Percentiles rank a stretch among this genome's conserved stretches.
Conservation (phyloP, 2,797 vertebrate genomes). For the Schizopygopsis malacanthus region DNA sequence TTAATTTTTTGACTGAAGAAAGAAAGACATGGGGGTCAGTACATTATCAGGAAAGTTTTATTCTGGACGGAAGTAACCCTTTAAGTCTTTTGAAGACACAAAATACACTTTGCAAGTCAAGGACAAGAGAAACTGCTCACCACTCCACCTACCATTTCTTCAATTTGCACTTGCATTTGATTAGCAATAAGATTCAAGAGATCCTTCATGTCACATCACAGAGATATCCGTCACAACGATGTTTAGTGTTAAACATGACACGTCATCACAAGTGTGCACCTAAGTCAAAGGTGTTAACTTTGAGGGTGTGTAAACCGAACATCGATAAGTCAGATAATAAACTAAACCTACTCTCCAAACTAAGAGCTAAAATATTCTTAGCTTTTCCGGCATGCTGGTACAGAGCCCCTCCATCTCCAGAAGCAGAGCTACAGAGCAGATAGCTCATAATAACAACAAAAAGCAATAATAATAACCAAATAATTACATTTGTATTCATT, state of each 20-base stretch:
- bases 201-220: not conserved
- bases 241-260: not conserved
- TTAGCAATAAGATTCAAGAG: conserved; percentile 12
- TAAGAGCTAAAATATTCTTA: not conserved
- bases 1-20: not conserved
- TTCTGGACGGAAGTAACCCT: too few relatives aligned
- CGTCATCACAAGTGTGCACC: not conserved
- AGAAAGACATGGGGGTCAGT: too few relatives aligned
- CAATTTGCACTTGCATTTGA: not conserved
- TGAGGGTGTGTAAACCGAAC: not conserved
- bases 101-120: not conserved
- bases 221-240: not conserved
- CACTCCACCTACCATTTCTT: not conserved
- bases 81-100: not conserved
- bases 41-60: not conserved
- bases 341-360: not conserved
- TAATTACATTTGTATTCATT: too few relatives aligned
- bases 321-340: not conserved
- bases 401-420: too few relatives aligned
- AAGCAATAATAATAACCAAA: too few relatives aligned
- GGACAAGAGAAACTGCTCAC: not conserved
- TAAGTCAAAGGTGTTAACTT: not conserved
- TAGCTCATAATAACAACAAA: too few relatives aligned
- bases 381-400: too few relatives aligned
- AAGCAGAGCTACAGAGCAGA: too few relatives aligned